These are phyloP conservation scores for Poeciliopsis turrubarensis DNA, from an alignment of 2,113 vertebrate genomes.

Conservation along the genomic window DNA sequence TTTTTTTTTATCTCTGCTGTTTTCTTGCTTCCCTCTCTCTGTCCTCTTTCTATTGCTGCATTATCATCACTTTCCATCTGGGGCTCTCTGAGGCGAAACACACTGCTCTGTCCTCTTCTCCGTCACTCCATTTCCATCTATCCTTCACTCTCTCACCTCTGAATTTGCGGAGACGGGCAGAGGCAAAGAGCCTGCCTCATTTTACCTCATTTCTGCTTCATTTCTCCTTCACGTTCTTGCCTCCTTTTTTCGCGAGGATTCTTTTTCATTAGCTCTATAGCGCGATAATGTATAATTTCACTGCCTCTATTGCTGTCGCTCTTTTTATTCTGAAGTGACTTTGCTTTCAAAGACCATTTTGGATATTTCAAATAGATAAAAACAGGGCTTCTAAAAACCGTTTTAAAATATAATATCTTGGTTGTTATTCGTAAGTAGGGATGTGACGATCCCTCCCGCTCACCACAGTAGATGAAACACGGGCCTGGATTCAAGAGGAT, in stretches of 20 bases:
- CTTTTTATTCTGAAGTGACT: constrained; percentile 5
- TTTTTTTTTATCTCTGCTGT: constrained; percentile 2
- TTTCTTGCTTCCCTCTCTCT: constrained; percentile 15
- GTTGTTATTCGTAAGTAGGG: neutral
- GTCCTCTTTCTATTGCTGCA: constrained; percentile 53
- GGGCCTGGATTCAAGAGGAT: neutral
- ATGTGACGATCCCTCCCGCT: neutral
- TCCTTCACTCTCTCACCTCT: constrained; percentile 44
- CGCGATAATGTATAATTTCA: constrained; percentile 8
- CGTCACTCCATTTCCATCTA: constrained; percentile 51
- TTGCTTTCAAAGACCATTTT: neutral
- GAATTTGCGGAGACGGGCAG: constrained; percentile 38
- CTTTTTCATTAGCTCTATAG: neutral
- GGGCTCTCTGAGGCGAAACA: constrained; percentile 59
- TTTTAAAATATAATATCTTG: neutral
- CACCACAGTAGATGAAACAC: neutral
- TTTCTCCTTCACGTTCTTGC: constrained; percentile 10
- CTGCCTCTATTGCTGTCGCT: neutral
- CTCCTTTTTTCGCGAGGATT: neutral
- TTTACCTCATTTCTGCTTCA: constrained; percentile 14
- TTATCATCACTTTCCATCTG: constrained; percentile 67
- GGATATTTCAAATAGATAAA: neutral
- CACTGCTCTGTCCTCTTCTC: constrained; percentile 54
- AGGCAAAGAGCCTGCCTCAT: constrained; percentile 37
- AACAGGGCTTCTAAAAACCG: neutral